Conservation (phyloP, 2,797 vertebrate species). For the Pantherophis alleghaniensis region DNA sequence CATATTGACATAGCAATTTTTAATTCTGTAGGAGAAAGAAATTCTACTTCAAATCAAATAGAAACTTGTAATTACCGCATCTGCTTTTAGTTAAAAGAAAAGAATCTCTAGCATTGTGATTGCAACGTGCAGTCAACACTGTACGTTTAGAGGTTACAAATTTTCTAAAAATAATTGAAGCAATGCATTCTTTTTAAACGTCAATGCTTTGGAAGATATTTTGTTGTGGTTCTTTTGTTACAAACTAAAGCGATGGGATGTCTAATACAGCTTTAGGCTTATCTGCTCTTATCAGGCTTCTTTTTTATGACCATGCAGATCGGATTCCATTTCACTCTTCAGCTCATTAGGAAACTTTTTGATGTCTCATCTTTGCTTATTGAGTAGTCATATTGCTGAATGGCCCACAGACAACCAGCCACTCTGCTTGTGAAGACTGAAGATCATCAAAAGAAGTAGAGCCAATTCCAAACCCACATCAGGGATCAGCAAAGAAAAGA, state of each 20-base stretch:
- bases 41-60: not conserved
- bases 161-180: constrained; percentile 7
- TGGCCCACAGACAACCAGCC: constrained; percentile 52
- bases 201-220: not conserved
- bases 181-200: not conserved
- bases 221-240: constrained; percentile 19
- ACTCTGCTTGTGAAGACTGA: constrained; percentile 56
- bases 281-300: constrained; percentile 32
- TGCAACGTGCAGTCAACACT: not conserved
- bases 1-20: not conserved
- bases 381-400: constrained; percentile 53
- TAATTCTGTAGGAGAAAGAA: not conserved
- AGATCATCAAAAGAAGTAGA: constrained; percentile 59
- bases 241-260: not conserved
- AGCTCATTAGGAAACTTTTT: constrained; percentile 61
- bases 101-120: not conserved
- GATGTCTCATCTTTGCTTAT: constrained; percentile 54
- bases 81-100: not conserved
- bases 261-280: constrained; percentile 4
- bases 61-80: not conserved
- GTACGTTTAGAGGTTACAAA: not conserved
- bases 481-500: constrained; percentile 62
- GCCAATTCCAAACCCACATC: constrained; percentile 55
- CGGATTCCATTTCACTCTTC: constrained; percentile 45
- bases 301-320: constrained; percentile 18